These are phyloP conservation scores for Clamator glandarius DNA, from an alignment of 2,797 vertebrate species.

Conservation along the genomic window DNA sequence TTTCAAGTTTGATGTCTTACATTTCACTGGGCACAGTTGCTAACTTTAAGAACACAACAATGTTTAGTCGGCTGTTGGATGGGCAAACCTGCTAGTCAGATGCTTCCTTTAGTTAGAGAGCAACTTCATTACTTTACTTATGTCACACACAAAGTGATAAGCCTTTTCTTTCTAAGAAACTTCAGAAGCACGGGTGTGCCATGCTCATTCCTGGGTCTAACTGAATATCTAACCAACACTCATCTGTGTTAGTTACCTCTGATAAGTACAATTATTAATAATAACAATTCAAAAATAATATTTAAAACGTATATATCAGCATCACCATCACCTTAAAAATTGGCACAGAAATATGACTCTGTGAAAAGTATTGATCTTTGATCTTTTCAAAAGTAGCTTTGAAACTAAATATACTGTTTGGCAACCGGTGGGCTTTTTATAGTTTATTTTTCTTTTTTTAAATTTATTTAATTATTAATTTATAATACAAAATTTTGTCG, in stretches of 20 bases:
- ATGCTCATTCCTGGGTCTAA: not conserved
- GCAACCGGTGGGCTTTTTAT: rapidly evolving
- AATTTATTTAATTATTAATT: not conserved
- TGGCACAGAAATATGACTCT: not conserved
- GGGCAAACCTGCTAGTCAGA: not conserved
- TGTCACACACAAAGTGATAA: not conserved
- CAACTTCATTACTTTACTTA: not conserved
- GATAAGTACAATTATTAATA: not conserved
- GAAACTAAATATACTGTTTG: not conserved
- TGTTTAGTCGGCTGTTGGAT: not conserved
- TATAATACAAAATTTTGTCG: not conserved
- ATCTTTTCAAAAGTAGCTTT: not conserved
- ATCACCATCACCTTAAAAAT: not conserved
- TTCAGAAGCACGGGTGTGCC: not conserved
- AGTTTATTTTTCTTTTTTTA: not conserved
- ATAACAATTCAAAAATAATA: not conserved
- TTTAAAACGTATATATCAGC: not conserved
- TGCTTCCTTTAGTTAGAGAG: not conserved
- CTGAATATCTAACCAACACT: not conserved
- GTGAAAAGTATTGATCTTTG: not conserved
- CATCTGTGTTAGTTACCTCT: not conserved
- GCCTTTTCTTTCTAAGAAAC: not conserved
- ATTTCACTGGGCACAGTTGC: rapidly evolving
- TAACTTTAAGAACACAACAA: not conserved
- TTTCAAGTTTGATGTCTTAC: not conserved